Evolutionary conservation across 2,113 vertebrate species (phyloP).

Genomic region (Cricetomys ansorgei): DNA sequence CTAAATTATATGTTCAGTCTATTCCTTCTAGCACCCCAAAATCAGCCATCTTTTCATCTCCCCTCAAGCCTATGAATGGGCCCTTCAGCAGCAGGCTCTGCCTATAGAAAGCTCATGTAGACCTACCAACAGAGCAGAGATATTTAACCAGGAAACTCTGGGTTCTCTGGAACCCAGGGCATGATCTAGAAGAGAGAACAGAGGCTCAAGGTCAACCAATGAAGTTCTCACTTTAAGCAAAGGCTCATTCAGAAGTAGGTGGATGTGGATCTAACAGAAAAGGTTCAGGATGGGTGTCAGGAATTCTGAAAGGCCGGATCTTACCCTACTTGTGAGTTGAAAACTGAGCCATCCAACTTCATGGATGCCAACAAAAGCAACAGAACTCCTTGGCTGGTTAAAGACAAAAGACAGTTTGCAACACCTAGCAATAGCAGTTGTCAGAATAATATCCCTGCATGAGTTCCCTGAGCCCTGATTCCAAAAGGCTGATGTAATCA

Average conservation of each 20-base stretch:
- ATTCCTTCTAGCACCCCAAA: no score
- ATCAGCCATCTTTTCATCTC: neutral
- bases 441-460: neutral
- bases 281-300: neutral
- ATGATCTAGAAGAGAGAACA: neutral
- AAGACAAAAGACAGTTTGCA: neutral
- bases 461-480: neutral
- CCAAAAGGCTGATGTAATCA: neutral
- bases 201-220: neutral
- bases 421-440: neutral
- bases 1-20: neutral
- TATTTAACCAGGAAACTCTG: neutral
- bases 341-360: neutral
- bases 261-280: neutral
- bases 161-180: neutral
- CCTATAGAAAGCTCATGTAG: neutral
- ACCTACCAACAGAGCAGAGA: neutral
- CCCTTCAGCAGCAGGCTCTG: neutral
- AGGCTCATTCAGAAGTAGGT: neutral
- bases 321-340: neutral
- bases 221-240: neutral
- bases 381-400: neutral
- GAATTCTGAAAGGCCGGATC: neutral
- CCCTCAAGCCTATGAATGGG: neutral
- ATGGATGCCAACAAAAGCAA: neutral